phyloP scores from a whole-genome alignment of 2,113 vertebrate species.

The Emydura subglobosa region DNA sequence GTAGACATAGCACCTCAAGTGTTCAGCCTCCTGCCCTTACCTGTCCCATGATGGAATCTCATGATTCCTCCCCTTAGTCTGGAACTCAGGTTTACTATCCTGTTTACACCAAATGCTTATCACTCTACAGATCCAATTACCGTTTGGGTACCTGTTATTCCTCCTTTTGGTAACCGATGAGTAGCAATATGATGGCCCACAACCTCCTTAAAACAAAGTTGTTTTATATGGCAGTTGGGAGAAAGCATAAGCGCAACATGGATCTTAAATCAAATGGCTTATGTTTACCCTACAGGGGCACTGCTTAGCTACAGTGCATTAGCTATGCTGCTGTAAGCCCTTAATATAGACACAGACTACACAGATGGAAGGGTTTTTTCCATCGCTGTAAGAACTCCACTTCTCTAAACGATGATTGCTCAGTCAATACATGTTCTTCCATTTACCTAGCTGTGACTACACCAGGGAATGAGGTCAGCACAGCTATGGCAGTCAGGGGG shows the following conservation, averaged over 20 bases:
- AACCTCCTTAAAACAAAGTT: background rate
- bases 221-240: rapidly evolving
- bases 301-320: background rate
- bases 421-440: no score
- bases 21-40: background rate
- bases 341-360: background rate
- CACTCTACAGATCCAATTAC: rapidly evolving
- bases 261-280: no score
- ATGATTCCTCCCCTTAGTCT: background rate
- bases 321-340: background rate
- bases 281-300: no score
- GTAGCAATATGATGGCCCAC: background rate
- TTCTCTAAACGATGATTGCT: no score
- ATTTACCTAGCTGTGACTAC: no score
- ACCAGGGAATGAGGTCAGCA: no score
- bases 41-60: background rate
- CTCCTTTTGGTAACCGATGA: background rate
- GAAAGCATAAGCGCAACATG: no score
- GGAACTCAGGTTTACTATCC: rapidly evolving
- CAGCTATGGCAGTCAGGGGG: no score
- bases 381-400: no score
- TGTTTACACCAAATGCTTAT: rapidly evolving
- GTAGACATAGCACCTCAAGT: background rate
- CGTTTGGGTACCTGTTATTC: background rate
- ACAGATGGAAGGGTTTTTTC: no score